Percentiles rank a stretch among this genome's conserved stretches.
Conservation (phyloP, 1,140 invertebrate genomes). For the Drosophila cardini region DNA sequence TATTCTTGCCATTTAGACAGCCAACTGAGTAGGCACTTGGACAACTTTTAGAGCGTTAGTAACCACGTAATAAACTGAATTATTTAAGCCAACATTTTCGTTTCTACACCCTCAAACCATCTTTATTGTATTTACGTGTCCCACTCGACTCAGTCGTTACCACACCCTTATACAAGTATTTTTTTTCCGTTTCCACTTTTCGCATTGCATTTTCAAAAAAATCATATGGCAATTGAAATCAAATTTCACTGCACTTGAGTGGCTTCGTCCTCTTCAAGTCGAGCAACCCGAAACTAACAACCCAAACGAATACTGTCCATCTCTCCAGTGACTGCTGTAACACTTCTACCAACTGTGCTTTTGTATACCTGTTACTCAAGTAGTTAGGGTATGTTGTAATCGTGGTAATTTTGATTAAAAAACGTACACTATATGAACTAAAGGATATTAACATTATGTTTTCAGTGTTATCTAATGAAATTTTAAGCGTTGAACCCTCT, state of each 20-base stretch:
- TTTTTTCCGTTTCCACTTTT: neutral
- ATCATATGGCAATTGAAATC: constrained; percentile 81
- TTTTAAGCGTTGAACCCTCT: too few species aligned
- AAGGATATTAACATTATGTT: too few species aligned
- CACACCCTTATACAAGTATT: neutral
- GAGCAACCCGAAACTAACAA: constrained; percentile 10
- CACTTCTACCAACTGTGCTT: constrained; percentile 51
- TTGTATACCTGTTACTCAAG: neutral
- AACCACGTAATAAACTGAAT: constrained; percentile 45
- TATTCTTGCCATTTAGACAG: neutral
- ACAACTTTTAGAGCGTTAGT: constrained; percentile 3
- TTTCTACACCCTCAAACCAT: neutral
- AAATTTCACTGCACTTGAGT: constrained; percentile 74
- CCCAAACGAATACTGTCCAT: constrained; percentile 51
- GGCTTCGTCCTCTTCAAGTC: constrained; percentile 40
- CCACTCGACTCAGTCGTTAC: constrained; percentile 1
- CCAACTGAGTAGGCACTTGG: neutral
- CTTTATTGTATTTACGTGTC: neutral
- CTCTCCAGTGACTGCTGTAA: constrained; percentile 57
- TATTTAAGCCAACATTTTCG: constrained; percentile 44
- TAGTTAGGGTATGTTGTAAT: too few species aligned
- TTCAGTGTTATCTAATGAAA: too few species aligned
- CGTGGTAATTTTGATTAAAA: too few species aligned
- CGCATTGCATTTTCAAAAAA: constrained; percentile 40
- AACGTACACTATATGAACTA: too few species aligned